Evolutionary conservation across 2,113 vertebrate genomes (phyloP), one percentile per base, ranked within the genome.

Genomic region (Siniperca knerii): DNA sequence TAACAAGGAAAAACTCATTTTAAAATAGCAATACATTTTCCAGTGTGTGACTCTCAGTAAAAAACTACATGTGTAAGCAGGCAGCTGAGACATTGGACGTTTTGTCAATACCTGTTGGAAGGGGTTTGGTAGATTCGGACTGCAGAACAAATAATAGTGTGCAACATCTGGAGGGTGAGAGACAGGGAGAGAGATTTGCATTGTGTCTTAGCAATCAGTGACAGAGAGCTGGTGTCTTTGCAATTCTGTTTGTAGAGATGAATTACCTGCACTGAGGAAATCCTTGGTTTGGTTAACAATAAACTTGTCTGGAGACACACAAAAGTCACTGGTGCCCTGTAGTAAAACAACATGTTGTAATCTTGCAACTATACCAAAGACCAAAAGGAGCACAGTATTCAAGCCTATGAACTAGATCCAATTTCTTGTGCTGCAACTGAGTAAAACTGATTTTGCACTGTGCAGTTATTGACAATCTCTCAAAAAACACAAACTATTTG

Each of bases 291-390:
- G 89, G 92, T 99, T 99, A 60, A 97, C 90, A 82, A 99, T 96
- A 90, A 97, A 98, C 90, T 97, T 95, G 90, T 98, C 97, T 0
- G 98, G 98, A 79, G 97, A 96, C 50, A 97, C 95, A 0, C 98
- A 99, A 93, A 99, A 99, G 91, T 99, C 98, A 9, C 98, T 98
- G 92, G 96, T 96, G 82, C 97, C 97, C 98, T 99, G 93, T 18
- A 60, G 52, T 91, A 55, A n/a, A 23, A 82, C 68, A 64, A 54
- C 58, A 87, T 25, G 11, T 29, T 75, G 58, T 88, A 57, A 88
- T 80, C 35, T 58, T 50, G 50, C 18, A 37, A 35, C 18, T 25
- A 62, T 80, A 50, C 68, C 25, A 25, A 62, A 54, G 12, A 25
- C 21, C 21, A 68, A 81, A 75, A 52, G 3, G 4, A 75, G 25